phyloP scores from a whole-genome alignment of 2,888 invertebrate species.

The Caenorhabditis auriculariae region DNA sequence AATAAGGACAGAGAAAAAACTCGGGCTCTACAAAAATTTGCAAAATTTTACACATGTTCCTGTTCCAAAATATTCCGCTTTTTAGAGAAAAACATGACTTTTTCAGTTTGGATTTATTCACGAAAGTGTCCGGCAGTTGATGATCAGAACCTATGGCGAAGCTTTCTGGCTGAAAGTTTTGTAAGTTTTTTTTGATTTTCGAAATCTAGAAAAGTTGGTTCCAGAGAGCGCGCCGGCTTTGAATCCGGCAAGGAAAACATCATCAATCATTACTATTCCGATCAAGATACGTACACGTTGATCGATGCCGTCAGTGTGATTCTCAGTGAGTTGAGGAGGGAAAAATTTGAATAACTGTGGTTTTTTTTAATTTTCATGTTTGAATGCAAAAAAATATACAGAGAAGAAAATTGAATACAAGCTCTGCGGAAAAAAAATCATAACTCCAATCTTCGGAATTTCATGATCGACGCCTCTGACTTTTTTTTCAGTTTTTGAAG shows the following conservation, averaged over 20 bases:
- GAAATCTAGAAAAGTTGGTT: not conserved
- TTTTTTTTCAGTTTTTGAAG: not conserved
- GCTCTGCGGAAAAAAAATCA: not conserved
- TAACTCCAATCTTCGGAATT: too few species aligned
- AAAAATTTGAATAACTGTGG: not conserved
- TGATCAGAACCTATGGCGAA: conserved; percentile 59
- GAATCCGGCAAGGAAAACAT: conserved; percentile 62
- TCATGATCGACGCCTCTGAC: not conserved
- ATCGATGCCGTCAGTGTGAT: conserved; percentile 56
- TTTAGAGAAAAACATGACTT: too few species aligned
- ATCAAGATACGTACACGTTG: conserved; percentile 57
- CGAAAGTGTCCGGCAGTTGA: conserved; percentile 56
- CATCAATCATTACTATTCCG: conserved; percentile 60
- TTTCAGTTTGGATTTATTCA: conserved; percentile 62
- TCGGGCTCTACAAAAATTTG: too few species aligned
- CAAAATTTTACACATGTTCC: too few species aligned
- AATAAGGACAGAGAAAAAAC: too few species aligned
- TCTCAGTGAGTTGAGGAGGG: conserved; percentile 35
- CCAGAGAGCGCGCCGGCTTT: conserved; percentile 51
- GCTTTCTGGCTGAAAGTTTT: conserved; percentile 56
- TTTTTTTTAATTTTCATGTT: too few species aligned
- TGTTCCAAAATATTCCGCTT: too few species aligned
- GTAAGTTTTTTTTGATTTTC: conserved; percentile 24
- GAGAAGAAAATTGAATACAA: not conserved
- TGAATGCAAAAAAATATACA: not conserved